Conservation (phyloP, 2,113 vertebrate species). For the Ascaphus truei region DNA sequence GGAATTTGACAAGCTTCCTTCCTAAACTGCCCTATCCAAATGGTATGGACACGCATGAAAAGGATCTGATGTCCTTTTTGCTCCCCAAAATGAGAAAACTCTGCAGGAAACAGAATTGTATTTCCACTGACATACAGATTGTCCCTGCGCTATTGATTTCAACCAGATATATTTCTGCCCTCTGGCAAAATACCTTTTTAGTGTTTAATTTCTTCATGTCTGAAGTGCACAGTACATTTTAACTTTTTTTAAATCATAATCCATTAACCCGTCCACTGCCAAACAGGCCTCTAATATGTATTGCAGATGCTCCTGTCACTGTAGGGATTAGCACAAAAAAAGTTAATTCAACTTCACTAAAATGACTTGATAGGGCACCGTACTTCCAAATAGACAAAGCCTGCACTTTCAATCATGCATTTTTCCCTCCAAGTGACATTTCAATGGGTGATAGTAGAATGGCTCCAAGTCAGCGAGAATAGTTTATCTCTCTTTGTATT, state of each 20-base stretch:
- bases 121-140: too few relatives aligned
- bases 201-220: too few relatives aligned
- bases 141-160: background rate
- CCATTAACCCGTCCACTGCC: too few relatives aligned
- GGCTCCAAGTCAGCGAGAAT: background rate
- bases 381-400: background rate
- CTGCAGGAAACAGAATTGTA: background rate
- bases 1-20: background rate
- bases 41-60: conserved; percentile 18
- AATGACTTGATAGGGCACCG: too few relatives aligned
- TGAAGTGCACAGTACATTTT: too few relatives aligned
- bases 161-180: background rate
- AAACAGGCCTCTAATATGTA: too few relatives aligned
- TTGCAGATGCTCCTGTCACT: too few relatives aligned
- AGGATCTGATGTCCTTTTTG: conserved; percentile 8
- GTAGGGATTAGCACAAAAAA: too few relatives aligned
- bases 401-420: background rate
- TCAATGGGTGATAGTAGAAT: background rate
- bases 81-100: conserved; percentile 4
- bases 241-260: too few relatives aligned
- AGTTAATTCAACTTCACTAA: too few relatives aligned
- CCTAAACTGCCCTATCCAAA: background rate
- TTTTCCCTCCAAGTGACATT: background rate
- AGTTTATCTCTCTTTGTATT: background rate
- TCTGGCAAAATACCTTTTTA: too few relatives aligned